A percentile compares a stretch with the other conserved stretches of the same genome.
Evolutionary conservation across 1,140 invertebrate species (phyloP).

Genomic region (Drosophila murphyi): DNA sequence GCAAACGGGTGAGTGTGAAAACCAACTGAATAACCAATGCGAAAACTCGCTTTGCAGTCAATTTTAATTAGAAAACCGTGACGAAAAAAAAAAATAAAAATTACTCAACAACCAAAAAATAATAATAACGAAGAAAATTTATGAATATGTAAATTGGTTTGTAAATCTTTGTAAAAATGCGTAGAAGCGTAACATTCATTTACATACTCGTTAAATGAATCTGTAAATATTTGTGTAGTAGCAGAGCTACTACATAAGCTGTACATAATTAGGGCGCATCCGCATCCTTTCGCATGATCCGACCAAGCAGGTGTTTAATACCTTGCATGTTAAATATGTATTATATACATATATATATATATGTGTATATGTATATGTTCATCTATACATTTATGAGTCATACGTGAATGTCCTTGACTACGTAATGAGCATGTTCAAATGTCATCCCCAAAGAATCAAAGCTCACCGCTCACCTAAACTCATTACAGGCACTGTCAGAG

Average conservation of each 20-base stretch:
- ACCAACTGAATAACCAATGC: conserved; percentile 20
- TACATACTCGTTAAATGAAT: conserved; percentile 58
- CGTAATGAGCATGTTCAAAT: conserved; percentile 67
- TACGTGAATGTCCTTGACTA: conserved; percentile 44
- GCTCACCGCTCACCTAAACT: conserved; percentile 59
- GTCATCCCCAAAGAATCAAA: conserved; percentile 28
- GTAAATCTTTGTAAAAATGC: conserved; percentile 67
- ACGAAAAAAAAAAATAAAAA: background rate
- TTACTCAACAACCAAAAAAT: background rate
- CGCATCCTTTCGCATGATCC: conserved; percentile 61
- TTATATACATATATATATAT: background rate
- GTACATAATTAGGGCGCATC: conserved; percentile 59
- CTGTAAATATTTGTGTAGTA: conserved; percentile 67
- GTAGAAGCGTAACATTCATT: conserved; percentile 67
- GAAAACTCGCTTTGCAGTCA: conserved; percentile 69
- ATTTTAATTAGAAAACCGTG: conserved; percentile 73
- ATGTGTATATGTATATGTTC: background rate
- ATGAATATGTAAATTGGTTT: conserved; percentile 76
- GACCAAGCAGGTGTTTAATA: conserved; percentile 14
- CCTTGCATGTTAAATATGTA: conserved; percentile 45
- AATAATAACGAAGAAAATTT: conserved; percentile 48
- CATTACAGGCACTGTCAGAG: conserved; percentile 58
- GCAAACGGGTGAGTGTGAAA: conserved; percentile 88
- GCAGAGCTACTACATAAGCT: conserved; percentile 17
- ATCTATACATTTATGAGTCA: conserved; percentile 32